These are phyloP conservation scores for Speoplatyrhinus poulsoni DNA, from an alignment of 2,113 vertebrate species.

Conservation along the genomic window DNA sequence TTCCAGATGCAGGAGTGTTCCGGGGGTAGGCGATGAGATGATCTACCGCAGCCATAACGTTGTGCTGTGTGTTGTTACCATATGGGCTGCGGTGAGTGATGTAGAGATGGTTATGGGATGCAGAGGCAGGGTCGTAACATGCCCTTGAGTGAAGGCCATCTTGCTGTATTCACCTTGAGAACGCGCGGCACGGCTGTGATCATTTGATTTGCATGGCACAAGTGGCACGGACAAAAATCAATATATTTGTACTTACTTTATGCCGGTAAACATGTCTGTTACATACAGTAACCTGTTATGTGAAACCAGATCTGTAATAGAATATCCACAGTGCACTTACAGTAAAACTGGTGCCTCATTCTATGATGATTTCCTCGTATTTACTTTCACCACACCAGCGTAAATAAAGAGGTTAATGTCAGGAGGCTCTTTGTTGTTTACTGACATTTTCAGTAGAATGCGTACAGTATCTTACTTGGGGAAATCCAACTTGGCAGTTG, in stretches of 20 bases:
- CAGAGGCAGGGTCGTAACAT: conserved; percentile 38
- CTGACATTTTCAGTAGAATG: conserved; percentile 70
- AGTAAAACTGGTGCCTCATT: conserved; percentile 17
- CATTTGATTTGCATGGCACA: conserved; percentile 70
- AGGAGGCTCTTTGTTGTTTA: conserved; percentile 59
- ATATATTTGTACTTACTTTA: conserved; percentile 56
- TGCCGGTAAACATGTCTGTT: conserved; percentile 51
- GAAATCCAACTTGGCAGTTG: conserved; percentile 69
- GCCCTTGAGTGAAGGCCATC: conserved; percentile 54
- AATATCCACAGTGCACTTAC: conserved; percentile 49
- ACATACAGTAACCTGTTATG: conserved; percentile 47
- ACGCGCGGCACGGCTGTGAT: conserved; percentile 35
- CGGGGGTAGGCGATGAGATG: conserved; percentile 63
- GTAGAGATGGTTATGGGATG: conserved; percentile 57
- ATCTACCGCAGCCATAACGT: conserved; percentile 65
- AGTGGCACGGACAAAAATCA: conserved; percentile 56
- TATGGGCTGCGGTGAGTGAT: conserved; percentile 65
- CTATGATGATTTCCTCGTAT: conserved; percentile 43
- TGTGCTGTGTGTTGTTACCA: conserved; percentile 77
- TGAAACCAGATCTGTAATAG: conserved; percentile 60
- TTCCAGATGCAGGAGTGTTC: conserved; percentile 57
- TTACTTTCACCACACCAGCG: conserved; percentile 40
- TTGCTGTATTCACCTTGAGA: conserved; percentile 58
- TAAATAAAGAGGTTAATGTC: conserved; percentile 25
- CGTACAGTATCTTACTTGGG: conserved; percentile 51